These are phyloP conservation scores for Idris sp. DNA, from an alignment of 1,140 invertebrate genomes.

Conservation along the genomic window DNA sequence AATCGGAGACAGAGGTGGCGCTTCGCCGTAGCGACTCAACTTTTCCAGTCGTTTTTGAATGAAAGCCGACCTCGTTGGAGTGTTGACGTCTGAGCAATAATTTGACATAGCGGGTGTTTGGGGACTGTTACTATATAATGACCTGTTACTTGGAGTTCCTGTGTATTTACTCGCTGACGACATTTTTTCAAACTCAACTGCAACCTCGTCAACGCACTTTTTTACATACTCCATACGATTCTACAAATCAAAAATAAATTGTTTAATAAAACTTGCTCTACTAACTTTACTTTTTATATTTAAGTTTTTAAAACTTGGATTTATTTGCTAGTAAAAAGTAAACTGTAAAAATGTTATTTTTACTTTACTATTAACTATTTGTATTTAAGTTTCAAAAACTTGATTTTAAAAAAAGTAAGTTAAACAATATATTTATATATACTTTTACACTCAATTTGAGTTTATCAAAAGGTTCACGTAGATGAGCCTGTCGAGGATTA, in stretches of 20 bases:
- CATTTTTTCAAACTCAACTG: constrained; percentile 67
- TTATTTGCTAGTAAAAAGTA: no score
- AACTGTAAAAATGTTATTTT: no score
- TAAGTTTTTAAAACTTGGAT: no score
- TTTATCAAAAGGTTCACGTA: constrained; percentile 65
- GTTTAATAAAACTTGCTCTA: no score
- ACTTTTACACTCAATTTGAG: constrained; percentile 42
- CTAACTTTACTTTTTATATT: no score
- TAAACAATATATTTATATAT: constrained; percentile 2
- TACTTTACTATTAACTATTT: no score
- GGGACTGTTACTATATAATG: constrained; percentile 22
- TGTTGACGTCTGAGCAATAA: constrained; percentile 25
- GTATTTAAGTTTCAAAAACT: no score
- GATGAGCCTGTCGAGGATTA: constrained; percentile 72
- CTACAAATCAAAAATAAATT: constrained; percentile 63
- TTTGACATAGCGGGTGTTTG: constrained; percentile 32
- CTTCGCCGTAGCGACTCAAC: constrained; percentile 68
- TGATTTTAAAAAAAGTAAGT: no score
- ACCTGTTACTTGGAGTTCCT: constrained; percentile 28
- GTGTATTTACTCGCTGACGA: constrained; percentile 19
- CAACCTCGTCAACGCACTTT: constrained; percentile 65
- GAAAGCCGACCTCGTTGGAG: constrained; percentile 36
- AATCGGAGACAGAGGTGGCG: constrained; percentile 68
- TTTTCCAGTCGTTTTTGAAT: constrained; percentile 67
- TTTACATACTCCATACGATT: constrained; percentile 61